Percentiles rank a stretch among this genome's conserved stretches.
These are phyloP conservation scores for Neomonachus schauinslandi DNA, from an alignment of 2,113 vertebrate genomes.

Conservation along the genomic window DNA sequence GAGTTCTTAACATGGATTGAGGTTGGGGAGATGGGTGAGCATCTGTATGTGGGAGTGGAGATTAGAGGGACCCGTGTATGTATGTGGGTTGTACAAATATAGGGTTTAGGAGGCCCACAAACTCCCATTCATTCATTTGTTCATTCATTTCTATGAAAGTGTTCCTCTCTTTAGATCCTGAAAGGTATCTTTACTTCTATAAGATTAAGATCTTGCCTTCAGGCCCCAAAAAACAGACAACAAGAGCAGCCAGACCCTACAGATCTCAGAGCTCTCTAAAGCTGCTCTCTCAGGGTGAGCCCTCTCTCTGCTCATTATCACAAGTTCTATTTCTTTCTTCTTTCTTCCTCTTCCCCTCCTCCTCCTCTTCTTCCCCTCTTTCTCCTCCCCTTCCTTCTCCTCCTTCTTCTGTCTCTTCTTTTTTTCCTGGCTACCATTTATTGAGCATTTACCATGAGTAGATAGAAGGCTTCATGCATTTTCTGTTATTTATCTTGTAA, in stretches of 20 bases:
- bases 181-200: background rate
- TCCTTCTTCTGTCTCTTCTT: background rate
- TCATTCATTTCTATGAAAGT: background rate
- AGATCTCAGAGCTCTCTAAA: background rate
- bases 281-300: background rate
- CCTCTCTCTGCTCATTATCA: background rate
- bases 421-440: background rate
- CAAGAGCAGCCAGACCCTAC: background rate
- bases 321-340: background rate
- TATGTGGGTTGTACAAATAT: background rate
- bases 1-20: background rate
- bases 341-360: too few relatives aligned
- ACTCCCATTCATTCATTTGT: background rate
- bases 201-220: background rate
- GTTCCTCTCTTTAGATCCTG: background rate
- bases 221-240: background rate
- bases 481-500: slow-evolving; percentile 14
- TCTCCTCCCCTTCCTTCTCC: too few relatives aligned
- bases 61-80: too few relatives aligned
- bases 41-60: fast-evolving
- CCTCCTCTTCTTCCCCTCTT: too few relatives aligned
- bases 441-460: background rate
- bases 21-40: background rate
- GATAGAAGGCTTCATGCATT: background rate
- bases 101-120: background rate